These are phyloP conservation scores for Drosophila differens DNA, from an alignment of 2,888 invertebrate species.

Conservation along the genomic window DNA sequence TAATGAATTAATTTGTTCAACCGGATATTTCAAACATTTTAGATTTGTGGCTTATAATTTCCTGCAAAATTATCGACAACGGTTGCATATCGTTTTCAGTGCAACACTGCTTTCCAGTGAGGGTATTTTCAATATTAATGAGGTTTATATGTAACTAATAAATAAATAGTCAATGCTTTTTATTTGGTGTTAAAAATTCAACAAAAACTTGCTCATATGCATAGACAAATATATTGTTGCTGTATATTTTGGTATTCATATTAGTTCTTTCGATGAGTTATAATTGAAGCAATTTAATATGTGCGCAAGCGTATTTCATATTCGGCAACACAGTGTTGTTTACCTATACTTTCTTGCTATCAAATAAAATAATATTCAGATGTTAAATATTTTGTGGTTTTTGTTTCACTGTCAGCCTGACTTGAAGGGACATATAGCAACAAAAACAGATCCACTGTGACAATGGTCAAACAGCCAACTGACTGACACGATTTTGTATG, in stretches of 20 bases:
- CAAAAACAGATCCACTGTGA: conserved; percentile 51
- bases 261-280: not conserved
- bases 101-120: not conserved
- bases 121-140: not conserved
- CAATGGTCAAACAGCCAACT: conserved; percentile 63
- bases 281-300: not conserved
- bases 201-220: not conserved
- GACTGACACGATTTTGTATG: conserved; percentile 54
- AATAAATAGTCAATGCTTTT: not conserved
- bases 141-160: not conserved
- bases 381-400: conserved; percentile 71
- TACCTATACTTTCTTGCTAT: not conserved
- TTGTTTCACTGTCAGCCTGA: conserved; percentile 44
- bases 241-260: not conserved
- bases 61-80: conserved; percentile 71
- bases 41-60: conserved; percentile 82
- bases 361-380: conserved; percentile 53
- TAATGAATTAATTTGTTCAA: conserved; percentile 81
- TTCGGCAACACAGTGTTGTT: not conserved
- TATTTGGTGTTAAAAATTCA: not conserved
- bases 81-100: conserved; percentile 17
- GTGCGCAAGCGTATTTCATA: conserved; percentile 16
- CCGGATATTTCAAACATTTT: conserved; percentile 82
- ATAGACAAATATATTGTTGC: not conserved
- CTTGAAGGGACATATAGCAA: conserved; percentile 49